phyloP scores from a whole-genome alignment of 2,888 invertebrate genomes.

The Torymus texanus region DNA sequence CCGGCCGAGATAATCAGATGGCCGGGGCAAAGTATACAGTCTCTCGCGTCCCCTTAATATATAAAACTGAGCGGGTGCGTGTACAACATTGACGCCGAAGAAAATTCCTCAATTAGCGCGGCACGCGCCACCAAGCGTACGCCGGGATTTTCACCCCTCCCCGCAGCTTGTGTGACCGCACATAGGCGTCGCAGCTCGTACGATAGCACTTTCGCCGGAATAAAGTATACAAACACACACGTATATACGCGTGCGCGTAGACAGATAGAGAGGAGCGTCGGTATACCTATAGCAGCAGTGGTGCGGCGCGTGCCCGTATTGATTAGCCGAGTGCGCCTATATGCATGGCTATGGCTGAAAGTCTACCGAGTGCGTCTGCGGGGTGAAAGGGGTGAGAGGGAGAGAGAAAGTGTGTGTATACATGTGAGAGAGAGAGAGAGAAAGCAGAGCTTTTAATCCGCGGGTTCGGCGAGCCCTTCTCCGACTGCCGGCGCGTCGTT shows the following conservation, averaged over 20 bases:
- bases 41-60: background rate
- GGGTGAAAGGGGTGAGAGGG: conserved; percentile 51
- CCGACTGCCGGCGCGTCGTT: conserved; percentile 27
- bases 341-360: background rate
- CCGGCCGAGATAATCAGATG: conserved; percentile 42
- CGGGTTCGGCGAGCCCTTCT: conserved; percentile 50
- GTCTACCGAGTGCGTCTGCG: conserved; percentile 8
- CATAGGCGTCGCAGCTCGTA: conserved; percentile 1
- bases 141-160: conserved; percentile 25
- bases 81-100: conserved; percentile 1
- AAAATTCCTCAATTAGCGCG: conserved; percentile 45
- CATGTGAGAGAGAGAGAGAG: too few species aligned
- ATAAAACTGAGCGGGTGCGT: background rate
- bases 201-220: conserved; percentile 26
- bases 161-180: background rate
- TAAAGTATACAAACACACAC: too few species aligned
- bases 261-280: too few species aligned
- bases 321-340: conserved; percentile 33
- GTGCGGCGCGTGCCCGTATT: conserved; percentile 30
- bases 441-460: conserved; percentile 58
- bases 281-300: background rate
- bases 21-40: conserved; percentile 21
- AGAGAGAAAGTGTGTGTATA: background rate
- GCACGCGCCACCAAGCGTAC: conserved; percentile 17
- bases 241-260: too few species aligned